Conservation (phyloP, 2,888 invertebrate genomes). For the Rhyacophila evoluta region DNA sequence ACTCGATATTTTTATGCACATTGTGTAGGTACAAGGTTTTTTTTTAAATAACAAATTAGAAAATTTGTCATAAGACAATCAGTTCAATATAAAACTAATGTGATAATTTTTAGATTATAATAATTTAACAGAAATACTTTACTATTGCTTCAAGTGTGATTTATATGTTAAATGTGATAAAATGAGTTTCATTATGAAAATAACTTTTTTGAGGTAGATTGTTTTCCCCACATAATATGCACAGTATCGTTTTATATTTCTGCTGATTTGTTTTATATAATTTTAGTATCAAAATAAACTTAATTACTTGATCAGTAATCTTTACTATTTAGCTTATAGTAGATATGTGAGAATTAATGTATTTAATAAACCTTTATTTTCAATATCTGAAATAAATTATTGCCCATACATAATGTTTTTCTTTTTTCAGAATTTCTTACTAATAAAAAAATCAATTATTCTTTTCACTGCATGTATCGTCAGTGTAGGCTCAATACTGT, state of each 20-base stretch:
- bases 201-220: slow-evolving; percentile 1
- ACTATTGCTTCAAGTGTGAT: slow-evolving; percentile 19
- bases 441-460: too few species aligned
- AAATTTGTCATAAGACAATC: slow-evolving; percentile 12
- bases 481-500: too few species aligned
- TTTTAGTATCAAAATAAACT: slow-evolving; percentile 18
- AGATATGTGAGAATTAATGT: slow-evolving; percentile 31
- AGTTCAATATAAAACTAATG: slow-evolving; percentile 19
- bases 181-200: background rate
- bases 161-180: slow-evolving; percentile 23
- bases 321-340: slow-evolving; percentile 16
- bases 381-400: slow-evolving; percentile 48
- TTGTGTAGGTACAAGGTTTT: background rate
- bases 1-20: background rate
- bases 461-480: too few species aligned
- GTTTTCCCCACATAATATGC: background rate
- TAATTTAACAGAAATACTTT: slow-evolving; percentile 19
- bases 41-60: slow-evolving; percentile 1
- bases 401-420: too few species aligned
- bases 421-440: too few species aligned
- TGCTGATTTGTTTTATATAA: background rate
- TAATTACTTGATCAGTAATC: background rate
- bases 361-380: slow-evolving; percentile 47
- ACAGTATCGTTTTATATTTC: background rate
- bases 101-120: slow-evolving; percentile 20